These are phyloP conservation scores for Dendrophyllia cribrosa DNA, from an alignment of 64 coral and sea anemone species.

Conservation along the genomic window DNA sequence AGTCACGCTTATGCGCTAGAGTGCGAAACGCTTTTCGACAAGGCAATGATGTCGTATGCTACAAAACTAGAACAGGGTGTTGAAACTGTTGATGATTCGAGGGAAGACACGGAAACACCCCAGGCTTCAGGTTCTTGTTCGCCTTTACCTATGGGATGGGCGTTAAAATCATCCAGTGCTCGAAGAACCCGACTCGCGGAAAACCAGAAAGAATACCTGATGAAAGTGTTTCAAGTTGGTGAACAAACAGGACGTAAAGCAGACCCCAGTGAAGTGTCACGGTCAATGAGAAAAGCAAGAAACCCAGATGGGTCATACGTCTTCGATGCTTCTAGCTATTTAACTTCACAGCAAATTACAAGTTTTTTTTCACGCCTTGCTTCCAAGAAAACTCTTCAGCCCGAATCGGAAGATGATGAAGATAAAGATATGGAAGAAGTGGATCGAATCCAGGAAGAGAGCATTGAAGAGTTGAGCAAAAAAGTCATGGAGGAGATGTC, in stretches of 20 bases:
- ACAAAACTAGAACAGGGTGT: slow-evolving; percentile 43
- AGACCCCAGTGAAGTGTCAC: slow-evolving; percentile 1
- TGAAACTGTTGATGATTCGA: background rate
- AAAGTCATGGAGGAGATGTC: slow-evolving; percentile 24
- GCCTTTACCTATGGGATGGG: slow-evolving; percentile 11
- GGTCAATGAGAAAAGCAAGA: slow-evolving; percentile 26
- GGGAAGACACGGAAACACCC: background rate
- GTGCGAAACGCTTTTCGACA: slow-evolving; percentile 37
- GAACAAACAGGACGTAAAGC: slow-evolving; percentile 24
- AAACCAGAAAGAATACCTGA: slow-evolving; percentile 31
- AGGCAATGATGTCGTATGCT: slow-evolving; percentile 36
- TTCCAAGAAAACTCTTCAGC: background rate
- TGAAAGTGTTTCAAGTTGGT: slow-evolving; percentile 16
- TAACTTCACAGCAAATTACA: slow-evolving; percentile 41
- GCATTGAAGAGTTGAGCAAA: background rate
- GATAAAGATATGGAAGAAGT: background rate
- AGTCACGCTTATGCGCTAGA: slow-evolving; percentile 40
- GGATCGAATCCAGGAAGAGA: slow-evolving; percentile 7
- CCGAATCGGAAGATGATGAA: background rate
- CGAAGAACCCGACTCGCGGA: background rate
- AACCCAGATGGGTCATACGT: slow-evolving; percentile 24
- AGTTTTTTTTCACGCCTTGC: slow-evolving; percentile 39
- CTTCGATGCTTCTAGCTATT: background rate
- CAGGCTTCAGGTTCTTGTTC: background rate
- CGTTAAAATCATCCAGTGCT: slow-evolving; percentile 4